Base-by-base conservation (phyloP, 1,140 invertebrate species). In the Eriocheir sinensis region DNA sequence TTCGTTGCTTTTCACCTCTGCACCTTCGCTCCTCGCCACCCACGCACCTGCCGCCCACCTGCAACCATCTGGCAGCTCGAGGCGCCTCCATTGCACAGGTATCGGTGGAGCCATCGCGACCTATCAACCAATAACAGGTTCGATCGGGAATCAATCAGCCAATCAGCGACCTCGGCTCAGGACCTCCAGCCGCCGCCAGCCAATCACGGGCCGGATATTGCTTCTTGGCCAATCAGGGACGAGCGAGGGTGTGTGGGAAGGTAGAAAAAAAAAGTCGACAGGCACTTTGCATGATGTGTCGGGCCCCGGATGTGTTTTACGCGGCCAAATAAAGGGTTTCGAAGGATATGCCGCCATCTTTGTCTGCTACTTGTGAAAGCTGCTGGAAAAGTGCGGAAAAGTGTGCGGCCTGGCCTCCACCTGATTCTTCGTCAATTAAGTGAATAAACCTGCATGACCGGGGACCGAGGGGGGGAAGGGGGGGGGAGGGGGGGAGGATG, bases 101-200 rank as follows among this genome's bases (percentile, higher is more conserved):
- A 94, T 94, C 94, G 41, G 44, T 36, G 89, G 34, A 92, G 94
- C 89, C 94, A 94, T 94, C 94, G 91, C 89, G 32, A 88, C 89
- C 94, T 94, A 94, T 94, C 94, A 53, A 83, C 94, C 94, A 94
- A 94, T 94, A 94, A 91, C 94, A 60, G 38, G 94, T 94, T 94
- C 94, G 94, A 94, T 94, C 89, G 94, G 89, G 94, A 94, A 94
- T 94, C 94, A 94, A 94, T 94, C 94, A 94, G 89, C 94, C 94
- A 94, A 94, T 94, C 34, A 94, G 89, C 30, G 72, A 44, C 32
- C 80, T 32, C 79, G 32, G 89, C 48, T 53, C 41, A 92, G 79
- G 80, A 60, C 81, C 60, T 91, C 89, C 44, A 91, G 79, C 85
- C 48, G 48, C 89, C 48, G 30, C 32, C 44, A 83, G 83, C 94